A percentile compares a stretch with the other conserved stretches of the same genome.
Evolutionary conservation across 2,113 vertebrate species (phyloP).

Genomic region (Oncorhynchus mykiss): DNA sequence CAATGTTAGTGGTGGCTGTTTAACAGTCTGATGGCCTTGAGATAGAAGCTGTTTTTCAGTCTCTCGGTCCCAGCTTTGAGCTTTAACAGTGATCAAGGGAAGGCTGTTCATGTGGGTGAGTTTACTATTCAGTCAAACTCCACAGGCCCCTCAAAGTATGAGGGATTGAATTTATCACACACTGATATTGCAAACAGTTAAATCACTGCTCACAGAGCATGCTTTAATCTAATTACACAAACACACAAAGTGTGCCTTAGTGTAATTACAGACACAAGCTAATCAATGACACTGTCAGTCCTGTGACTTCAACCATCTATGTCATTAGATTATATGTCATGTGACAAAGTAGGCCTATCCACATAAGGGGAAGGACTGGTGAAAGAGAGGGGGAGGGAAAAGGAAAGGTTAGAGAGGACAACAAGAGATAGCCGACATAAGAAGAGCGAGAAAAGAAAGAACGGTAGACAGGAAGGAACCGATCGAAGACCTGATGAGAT

Average conservation of each 20-base stretch:
- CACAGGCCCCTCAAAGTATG: background rate
- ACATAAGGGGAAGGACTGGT: conserved; percentile 27
- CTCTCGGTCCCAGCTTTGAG: no score
- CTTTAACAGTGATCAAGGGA: background rate
- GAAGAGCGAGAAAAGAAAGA: background rate
- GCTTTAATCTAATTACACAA: background rate
- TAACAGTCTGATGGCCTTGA: no score
- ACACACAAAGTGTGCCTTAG: background rate
- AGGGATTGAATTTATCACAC: background rate
- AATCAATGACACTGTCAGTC: conserved; percentile 55
- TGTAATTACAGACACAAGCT: conserved; percentile 35
- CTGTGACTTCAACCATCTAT: conserved; percentile 61
- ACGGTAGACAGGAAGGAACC: no score
- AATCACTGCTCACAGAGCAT: background rate
- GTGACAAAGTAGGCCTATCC: conserved; percentile 49
- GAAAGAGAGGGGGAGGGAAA: background rate
- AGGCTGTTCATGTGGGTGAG: no score
- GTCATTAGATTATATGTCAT: conserved; percentile 53
- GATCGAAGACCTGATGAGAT: background rate
- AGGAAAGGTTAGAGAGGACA: background rate
- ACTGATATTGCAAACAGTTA: background rate
- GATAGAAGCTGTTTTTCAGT: no score
- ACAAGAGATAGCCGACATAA: background rate
- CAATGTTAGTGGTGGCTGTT: no score
- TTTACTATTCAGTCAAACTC: background rate